These are phyloP conservation scores for Emberiza fucata DNA, from an alignment of 2,113 vertebrate species.

Conservation along the genomic window DNA sequence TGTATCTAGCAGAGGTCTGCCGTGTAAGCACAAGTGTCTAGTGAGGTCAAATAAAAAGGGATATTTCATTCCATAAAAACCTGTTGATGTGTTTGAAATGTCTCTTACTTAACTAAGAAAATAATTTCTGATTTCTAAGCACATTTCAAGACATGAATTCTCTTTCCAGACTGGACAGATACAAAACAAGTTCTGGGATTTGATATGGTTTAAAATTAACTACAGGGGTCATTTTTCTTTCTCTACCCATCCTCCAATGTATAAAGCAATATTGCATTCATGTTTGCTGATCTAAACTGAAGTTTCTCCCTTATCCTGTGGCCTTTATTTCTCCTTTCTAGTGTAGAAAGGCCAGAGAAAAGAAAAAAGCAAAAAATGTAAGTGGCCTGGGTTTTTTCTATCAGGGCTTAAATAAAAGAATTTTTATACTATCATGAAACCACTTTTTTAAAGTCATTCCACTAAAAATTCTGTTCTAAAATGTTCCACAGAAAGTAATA, in stretches of 20 bases:
- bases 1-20: neutral
- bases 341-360: neutral
- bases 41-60: neutral
- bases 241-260: neutral
- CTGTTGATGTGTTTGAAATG: neutral
- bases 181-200: neutral
- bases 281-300: neutral
- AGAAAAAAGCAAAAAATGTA: neutral
- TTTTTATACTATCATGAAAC: neutral
- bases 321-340: neutral
- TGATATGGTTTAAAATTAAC: neutral
- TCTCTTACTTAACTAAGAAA: neutral
- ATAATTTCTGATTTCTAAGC: neutral
- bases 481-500: neutral
- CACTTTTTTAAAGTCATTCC: neutral
- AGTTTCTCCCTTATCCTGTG: neutral
- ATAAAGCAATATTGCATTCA: neutral
- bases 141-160: neutral
- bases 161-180: neutral
- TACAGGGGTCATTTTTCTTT: neutral
- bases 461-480: neutral
- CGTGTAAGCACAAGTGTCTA: neutral
- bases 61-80: neutral
- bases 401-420: neutral
- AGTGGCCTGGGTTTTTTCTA: neutral